These are phyloP conservation scores for Bombus waltoni DNA, from an alignment of 1,140 invertebrate species.

Conservation along the genomic window DNA sequence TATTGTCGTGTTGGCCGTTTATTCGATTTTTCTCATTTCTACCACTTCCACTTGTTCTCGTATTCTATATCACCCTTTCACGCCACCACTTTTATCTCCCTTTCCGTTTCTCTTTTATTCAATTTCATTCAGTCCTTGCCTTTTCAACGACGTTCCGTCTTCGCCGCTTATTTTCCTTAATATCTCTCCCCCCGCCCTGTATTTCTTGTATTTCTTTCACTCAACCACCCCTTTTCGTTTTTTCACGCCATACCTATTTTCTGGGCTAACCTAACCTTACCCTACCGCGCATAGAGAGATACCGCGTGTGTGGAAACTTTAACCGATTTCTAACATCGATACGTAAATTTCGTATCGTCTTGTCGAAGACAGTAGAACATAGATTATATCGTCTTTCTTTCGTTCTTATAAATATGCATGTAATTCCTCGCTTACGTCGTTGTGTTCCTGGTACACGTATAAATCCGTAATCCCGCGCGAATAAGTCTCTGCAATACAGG, in stretches of 20 bases:
- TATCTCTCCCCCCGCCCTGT: background rate
- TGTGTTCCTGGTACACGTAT: background rate
- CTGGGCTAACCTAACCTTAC: too few species aligned
- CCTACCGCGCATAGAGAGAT: too few species aligned
- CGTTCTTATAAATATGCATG: conserved; percentile 11
- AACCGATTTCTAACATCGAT: too few species aligned
- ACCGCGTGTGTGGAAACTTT: too few species aligned
- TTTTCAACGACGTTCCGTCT: background rate
- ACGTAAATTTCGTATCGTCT: too few species aligned
- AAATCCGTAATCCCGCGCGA: conserved; percentile 10
- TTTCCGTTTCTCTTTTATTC: background rate
- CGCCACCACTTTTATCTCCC: background rate
- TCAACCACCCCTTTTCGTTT: background rate
- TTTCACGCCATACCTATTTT: background rate
- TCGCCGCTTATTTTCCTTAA: background rate
- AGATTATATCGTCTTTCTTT: background rate
- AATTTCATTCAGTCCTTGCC: background rate
- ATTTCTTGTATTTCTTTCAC: too few species aligned
- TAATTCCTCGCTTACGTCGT: background rate
- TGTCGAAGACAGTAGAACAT: too few species aligned
- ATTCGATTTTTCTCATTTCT: background rate
- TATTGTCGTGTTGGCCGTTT: background rate
- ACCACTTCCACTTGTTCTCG: background rate
- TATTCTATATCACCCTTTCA: background rate
- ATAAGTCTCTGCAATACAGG: background rate